Percentiles rank a stretch among this genome's conserved stretches.
Evolutionary conservation across 2,113 vertebrate genomes (phyloP).

Genomic region (Rhodinocichla rosea): DNA sequence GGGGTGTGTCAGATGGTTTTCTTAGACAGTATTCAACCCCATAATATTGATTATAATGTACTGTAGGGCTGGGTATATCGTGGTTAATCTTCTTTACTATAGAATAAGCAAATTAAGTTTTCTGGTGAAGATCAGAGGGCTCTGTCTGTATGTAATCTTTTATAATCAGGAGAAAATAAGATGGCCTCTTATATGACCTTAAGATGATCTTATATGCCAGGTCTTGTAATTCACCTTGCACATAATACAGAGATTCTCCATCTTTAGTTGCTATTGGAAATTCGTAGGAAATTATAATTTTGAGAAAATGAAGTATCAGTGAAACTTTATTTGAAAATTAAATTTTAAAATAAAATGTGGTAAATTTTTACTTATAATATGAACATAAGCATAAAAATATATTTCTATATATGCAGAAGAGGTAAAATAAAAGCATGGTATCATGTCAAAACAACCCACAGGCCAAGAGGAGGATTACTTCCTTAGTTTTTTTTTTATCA

Average conservation of each 20-base stretch:
- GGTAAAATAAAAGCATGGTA: neutral
- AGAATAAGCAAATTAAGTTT: neutral
- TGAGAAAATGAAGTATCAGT: neutral
- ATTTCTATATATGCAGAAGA: neutral
- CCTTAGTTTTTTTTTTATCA: neutral
- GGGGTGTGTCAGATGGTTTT: neutral
- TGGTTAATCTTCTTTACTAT: neutral
- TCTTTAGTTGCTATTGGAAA: neutral
- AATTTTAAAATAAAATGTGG: neutral
- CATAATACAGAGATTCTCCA: neutral
- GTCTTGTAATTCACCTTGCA: neutral
- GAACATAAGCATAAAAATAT: neutral
- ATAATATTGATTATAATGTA: neutral
- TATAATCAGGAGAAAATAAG: neutral
- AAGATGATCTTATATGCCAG: neutral
- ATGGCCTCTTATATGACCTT: neutral
- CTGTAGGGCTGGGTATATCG: neutral
- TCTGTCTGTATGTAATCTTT: neutral
- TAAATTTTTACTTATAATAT: neutral
- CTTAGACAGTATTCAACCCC: neutral
- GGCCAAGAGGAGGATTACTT: neutral
- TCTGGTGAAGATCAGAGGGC: neutral
- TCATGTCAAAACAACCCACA: neutral
- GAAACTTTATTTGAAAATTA: neutral
- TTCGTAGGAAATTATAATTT: neutral